Conservation (phyloP, 35 echinoderm and acorn worm genomes). For the Stichopus chloronotus region DNA sequence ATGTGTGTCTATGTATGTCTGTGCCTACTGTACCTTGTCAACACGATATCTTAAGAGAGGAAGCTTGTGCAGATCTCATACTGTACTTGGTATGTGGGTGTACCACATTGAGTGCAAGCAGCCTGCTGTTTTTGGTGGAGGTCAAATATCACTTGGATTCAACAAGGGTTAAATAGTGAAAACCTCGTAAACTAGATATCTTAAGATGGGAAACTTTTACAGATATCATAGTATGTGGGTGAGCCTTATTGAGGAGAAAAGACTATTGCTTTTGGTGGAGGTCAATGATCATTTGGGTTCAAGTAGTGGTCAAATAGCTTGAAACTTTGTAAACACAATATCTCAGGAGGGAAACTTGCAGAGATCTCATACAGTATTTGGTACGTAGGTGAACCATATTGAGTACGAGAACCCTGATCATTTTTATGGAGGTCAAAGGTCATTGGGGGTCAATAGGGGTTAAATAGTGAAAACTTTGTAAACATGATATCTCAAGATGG, state of each 20-base stretch:
- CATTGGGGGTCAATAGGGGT: too few relatives aligned
- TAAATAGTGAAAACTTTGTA: too few relatives aligned
- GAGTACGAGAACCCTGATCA: too few relatives aligned
- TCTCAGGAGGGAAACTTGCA: not conserved
- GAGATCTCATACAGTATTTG: too few relatives aligned
- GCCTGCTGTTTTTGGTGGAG: too few relatives aligned
- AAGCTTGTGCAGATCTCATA: too few relatives aligned
- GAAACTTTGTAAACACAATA: not conserved
- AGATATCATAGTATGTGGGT: not conserved
- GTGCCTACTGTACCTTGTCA: not conserved
- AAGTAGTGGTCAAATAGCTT: not conserved
- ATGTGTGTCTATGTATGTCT: not conserved
- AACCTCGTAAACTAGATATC: not conserved
- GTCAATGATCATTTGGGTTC: not conserved
- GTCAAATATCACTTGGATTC: not conserved
- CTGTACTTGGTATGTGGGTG: too few relatives aligned
- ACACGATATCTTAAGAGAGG: not conserved
- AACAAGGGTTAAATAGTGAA: not conserved
- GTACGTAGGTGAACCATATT: too few relatives aligned
- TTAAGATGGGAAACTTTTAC: not conserved
- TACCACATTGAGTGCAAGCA: too few relatives aligned
- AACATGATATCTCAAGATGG: too few relatives aligned
- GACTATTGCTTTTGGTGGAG: not conserved
- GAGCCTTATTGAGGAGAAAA: too few relatives aligned
- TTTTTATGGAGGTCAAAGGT: too few relatives aligned